Evolutionary conservation across 2,797 vertebrate genomes (phyloP).

Genomic region (Typhlichthys subterraneus): DNA sequence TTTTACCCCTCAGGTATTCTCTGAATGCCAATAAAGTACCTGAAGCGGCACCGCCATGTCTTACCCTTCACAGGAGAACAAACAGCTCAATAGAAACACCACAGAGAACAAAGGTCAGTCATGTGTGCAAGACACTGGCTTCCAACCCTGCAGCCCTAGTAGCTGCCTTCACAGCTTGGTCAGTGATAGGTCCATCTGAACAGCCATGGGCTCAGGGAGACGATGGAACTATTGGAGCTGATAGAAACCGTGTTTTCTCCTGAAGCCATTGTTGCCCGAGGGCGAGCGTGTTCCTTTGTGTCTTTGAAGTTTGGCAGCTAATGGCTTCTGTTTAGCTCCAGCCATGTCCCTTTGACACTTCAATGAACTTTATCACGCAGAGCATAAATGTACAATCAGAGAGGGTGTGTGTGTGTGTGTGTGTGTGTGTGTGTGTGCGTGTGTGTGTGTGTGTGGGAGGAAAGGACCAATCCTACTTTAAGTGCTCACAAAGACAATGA

Average conservation of each 20-base stretch:
- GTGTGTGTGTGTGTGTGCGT: no score
- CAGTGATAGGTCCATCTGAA: conserved; percentile 64
- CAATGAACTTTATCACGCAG: conserved; percentile 71
- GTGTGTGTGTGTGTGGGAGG: no score
- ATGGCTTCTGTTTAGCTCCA: conserved; percentile 71
- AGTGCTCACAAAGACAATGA: no score
- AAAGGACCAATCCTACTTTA: conserved; percentile 5
- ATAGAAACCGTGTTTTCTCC: conserved; percentile 43
- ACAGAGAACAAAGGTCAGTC: conserved; percentile 47
- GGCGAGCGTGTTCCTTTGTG: conserved; percentile 41
- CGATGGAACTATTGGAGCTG: conserved; percentile 62
- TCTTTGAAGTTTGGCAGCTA: conserved; percentile 72
- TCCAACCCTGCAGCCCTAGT: conserved; percentile 39
- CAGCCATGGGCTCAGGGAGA: conserved; percentile 47
- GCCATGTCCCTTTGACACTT: conserved; percentile 67
- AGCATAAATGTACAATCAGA: conserved; percentile 78
- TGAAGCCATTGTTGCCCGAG: conserved; percentile 61
- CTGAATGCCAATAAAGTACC: conserved; percentile 51
- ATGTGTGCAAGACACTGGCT: conserved; percentile 63
- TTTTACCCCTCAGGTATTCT: conserved; percentile 24
- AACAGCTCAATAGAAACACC: conserved; percentile 45
- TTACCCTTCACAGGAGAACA: conserved; percentile 47
- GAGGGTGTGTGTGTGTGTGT: conserved; percentile 3
- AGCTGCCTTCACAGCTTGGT: conserved; percentile 41
- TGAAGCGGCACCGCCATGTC: conserved; percentile 59